phyloP scores from a whole-genome alignment of 2,888 invertebrate species.

The Schizaphis graminum region DNA sequence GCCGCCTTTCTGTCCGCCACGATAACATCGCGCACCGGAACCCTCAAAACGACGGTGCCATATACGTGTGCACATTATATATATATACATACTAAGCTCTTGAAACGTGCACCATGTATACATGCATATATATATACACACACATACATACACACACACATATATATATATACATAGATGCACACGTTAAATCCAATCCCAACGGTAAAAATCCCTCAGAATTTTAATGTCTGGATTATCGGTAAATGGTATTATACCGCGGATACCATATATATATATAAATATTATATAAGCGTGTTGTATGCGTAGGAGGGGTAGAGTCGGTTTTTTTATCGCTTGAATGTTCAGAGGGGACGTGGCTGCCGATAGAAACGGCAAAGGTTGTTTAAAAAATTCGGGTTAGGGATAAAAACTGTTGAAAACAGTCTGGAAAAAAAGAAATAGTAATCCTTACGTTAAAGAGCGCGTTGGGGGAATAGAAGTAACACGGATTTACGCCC shows the following conservation, averaged over 20 bases:
- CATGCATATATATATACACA: background rate
- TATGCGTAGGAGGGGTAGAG: background rate
- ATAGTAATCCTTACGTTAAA: constrained; percentile 63
- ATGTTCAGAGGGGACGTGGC: constrained; percentile 21
- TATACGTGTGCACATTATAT: background rate
- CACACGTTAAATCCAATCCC: constrained; percentile 47
- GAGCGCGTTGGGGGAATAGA: constrained; percentile 5
- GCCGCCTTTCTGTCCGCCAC: background rate
- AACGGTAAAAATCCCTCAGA: constrained; percentile 45
- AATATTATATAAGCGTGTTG: background rate
- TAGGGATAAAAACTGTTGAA: constrained; percentile 51
- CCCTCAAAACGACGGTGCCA: constrained; percentile 14
- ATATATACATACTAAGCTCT: background rate
- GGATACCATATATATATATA: background rate
- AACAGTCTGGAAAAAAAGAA: constrained; percentile 44
- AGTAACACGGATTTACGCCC: constrained; percentile 64
- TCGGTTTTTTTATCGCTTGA: constrained; percentile 41
- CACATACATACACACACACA: no score
- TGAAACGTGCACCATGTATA: background rate
- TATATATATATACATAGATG: background rate
- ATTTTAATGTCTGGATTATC: constrained; percentile 64
- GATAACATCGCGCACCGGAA: constrained; percentile 17
- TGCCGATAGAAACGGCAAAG: constrained; percentile 52
- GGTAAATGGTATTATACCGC: constrained; percentile 44
- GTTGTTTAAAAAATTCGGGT: constrained; percentile 62